These are phyloP conservation scores for Poeciliopsis infans DNA, from an alignment of 2,797 vertebrate species.

Conservation along the genomic window DNA sequence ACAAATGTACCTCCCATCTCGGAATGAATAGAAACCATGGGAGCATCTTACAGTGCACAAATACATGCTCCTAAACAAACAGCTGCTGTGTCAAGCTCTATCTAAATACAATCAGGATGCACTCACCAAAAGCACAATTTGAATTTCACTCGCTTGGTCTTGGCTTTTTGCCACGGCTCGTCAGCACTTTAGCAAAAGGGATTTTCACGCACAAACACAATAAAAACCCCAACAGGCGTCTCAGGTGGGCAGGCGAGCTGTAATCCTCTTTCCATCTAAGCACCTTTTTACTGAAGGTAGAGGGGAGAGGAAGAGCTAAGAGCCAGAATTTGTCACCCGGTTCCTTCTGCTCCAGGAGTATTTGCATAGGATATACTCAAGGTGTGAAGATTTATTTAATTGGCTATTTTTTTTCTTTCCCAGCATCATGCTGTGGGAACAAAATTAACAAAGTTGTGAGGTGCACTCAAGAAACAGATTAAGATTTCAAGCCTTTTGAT, in stretches of 20 bases:
- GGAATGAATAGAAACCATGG: constrained; percentile 9
- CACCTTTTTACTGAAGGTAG: constrained; percentile 70
- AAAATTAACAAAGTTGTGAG: constrained; percentile 21
- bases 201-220: constrained; percentile 76
- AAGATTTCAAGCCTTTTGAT: constrained; percentile 42
- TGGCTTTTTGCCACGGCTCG: constrained; percentile 66
- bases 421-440: constrained; percentile 20
- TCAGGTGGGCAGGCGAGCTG: constrained; percentile 74
- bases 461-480: constrained; percentile 35
- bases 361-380: constrained; percentile 59
- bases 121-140: constrained; percentile 68
- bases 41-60: background rate
- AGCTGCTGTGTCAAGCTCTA: constrained; percentile 69
- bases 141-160: constrained; percentile 64
- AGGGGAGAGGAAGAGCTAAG: constrained; percentile 34
- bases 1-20: constrained; percentile 10
- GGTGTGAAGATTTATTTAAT: constrained; percentile 67
- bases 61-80: constrained; percentile 50
- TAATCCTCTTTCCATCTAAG: constrained; percentile 78
- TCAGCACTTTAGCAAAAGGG: constrained; percentile 78
- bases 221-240: constrained; percentile 73
- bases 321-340: constrained; percentile 56
- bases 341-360: constrained; percentile 46
- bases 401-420: constrained; percentile 56
- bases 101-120: constrained; percentile 74